Evolutionary conservation across 2,888 invertebrate genomes (phyloP), one percentile per base, ranked within the genome.

Genomic region (Selenia dentaria): DNA sequence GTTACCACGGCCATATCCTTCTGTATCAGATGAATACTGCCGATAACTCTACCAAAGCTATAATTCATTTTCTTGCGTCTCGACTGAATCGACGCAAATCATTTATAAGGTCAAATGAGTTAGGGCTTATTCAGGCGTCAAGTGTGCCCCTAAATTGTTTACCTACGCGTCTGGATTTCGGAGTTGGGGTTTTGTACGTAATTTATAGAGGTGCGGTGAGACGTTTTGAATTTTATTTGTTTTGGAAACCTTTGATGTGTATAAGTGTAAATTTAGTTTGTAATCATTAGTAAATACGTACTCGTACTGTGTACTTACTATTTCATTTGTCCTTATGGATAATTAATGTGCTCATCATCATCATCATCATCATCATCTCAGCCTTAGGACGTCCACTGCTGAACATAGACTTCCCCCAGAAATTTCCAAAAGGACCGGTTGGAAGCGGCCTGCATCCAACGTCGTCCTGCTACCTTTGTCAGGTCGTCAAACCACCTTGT

Each of bases 31-130:
- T n/a, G 18, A 18, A 27, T 20, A 16, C 31, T 6, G 8, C 16
- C 6, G 18, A 4, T 18, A 18, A 6, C 18, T 10, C 16, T 42
- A 25, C 2, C 4, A 13, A 22, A 24, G 29, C 28, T 34, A 45
- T 45, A 35, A 39, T 45, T 34, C 34, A 45, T 45, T 45, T 45
- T 39, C 34, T 34, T 12, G 13, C 29, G 34, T 39, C 45, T 34
- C 27, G 45, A 11, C 28, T 28, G 16, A 28, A 37, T 16, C 24
- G 24, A 28, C 28, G 20, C 14, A n/a, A 45, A 39, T 35, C 29
- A 39, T 45, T 45, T 29, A 39, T 10, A 45, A 45, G 45, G 45
- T 45, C 39, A 39, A 45, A 45, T 35, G 26, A 39, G 45, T 45
- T 38, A 34, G 10, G 39, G n/a, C 29, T 31, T 14, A 24, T 45